Base-by-base conservation (phyloP, 2,888 invertebrate genomes). In the Elegia similella region DNA sequence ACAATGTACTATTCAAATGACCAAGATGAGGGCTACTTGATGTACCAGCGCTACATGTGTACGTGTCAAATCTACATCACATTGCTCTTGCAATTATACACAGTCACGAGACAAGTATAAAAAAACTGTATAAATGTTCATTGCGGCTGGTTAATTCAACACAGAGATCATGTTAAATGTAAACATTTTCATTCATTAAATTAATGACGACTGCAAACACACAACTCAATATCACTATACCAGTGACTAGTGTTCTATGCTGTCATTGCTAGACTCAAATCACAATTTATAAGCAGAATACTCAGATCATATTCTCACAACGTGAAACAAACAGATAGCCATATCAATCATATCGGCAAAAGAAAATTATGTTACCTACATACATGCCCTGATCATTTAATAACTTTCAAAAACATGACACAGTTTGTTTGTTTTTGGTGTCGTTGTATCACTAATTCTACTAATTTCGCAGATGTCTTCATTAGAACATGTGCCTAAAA, bases 401-500 rank as follows among this genome's bases (percentile, higher is more conserved):
- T 52, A 58, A 54, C 47, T 58, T 59, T 34, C 52, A 56, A 55
- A 59, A 58, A 61, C 62, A 66, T 66, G 65, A 64, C 64, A 62
- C 63, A 67, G 63, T 63, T 60, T 74, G 55, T 59, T 63, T 62
- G 57, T 75, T 80, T 88, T 88, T 88, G 87, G 88, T 80, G 80
- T 88, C 80, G 78, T 84, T 81, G 74, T 78, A 79, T 73, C 72
- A 74, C 73, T 79, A 82, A 80, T 73, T 73, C 72, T 77, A 78
- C 76, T 78, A 78, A 79, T 80, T 82, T 84, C 74, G 72, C 71
- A 69, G 73, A 69, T 67, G 73, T 71, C 69, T 75, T 70, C 66
- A 76, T 76, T 72, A 78, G 75, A 77, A 78, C 60, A 78, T 67
- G 70, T 77, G 75, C 68, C 77, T 82, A 80, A 75, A 75, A 75